Evolutionary conservation across 2,888 invertebrate genomes (phyloP).

Genomic region (Chloroclystis v-ata): DNA sequence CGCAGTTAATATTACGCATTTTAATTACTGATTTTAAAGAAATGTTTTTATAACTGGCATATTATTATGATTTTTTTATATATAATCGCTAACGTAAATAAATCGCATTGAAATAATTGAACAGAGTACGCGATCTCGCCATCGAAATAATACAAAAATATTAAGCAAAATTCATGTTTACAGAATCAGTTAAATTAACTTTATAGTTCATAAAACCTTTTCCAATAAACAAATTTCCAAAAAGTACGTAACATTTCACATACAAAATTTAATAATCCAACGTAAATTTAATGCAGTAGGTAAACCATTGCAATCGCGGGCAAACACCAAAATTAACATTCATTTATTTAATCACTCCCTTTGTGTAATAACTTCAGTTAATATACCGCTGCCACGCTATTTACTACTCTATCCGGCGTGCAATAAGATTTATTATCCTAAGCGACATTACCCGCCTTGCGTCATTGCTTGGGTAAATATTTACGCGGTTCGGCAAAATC

Average conservation of each 20-base stretch:
- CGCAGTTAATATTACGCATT: too few relatives aligned
- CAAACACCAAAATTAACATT: slow-evolving; percentile 29
- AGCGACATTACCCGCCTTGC: slow-evolving; percentile 19
- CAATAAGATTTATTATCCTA: slow-evolving; percentile 26
- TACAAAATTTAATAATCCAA: slow-evolving; percentile 7
- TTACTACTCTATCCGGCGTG: slow-evolving; percentile 21
- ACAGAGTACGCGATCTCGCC: too few relatives aligned
- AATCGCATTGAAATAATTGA: too few relatives aligned
- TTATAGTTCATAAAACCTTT: background rate
- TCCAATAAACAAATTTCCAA: background rate
- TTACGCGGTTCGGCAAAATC: slow-evolving; percentile 34
- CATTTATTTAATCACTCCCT: slow-evolving; percentile 23
- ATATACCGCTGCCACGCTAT: slow-evolving; percentile 23
- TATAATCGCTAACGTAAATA: too few relatives aligned
- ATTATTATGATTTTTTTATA: too few relatives aligned
- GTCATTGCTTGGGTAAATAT: slow-evolving; percentile 36
- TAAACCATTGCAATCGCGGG: slow-evolving; percentile 21
- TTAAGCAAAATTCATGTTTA: too few relatives aligned
- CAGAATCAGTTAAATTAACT: too few relatives aligned
- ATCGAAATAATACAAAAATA: too few relatives aligned
- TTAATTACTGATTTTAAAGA: too few relatives aligned
- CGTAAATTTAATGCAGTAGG: slow-evolving; percentile 17
- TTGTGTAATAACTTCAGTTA: slow-evolving; percentile 23
- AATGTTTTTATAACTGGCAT: too few relatives aligned
- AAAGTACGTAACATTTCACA: slow-evolving; percentile 1